Base-by-base conservation (phyloP, 2,888 invertebrate genomes). In the Neoascia interrupta region DNA sequence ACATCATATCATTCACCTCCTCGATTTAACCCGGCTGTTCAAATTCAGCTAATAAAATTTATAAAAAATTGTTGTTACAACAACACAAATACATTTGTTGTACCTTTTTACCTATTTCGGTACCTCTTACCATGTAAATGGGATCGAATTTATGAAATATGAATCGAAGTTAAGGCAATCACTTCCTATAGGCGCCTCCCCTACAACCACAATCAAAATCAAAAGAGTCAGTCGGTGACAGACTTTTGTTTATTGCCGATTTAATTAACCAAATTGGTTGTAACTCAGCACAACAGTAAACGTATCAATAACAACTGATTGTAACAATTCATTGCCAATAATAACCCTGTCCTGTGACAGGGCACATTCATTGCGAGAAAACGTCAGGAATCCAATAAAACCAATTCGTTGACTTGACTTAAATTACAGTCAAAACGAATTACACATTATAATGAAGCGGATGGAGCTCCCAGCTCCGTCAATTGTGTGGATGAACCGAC, bases 361-460 rank as follows among this genome's bases (percentile, higher is more conserved):
- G 61, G 73, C 54, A 54, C 66, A 73, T 79, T 73, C 61, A 73
- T 79, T 73, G 43, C 54, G 61, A 21, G 31, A 60, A n/a, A 66
- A 45, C 36, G 23, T 34, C 23, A 47, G 43, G 53, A n/a, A 41
- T 54, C 60, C 66, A 68, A 73, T 66, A 79, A 79, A 79, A 41
- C 36, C 66, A 68, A 73, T 60, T 73, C 60, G 76, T 79, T 72
- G 66, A 72, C 54, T 72, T 72, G 72, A 51, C 73, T 79, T 61
- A 60, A 61, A 79, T 79, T 79, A 73, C 61, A 79, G 73, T 79
- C 61, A 73, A 79, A 66, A 66, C 73, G 73, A 79, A 73, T 73
- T 73, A 73, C 79, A 79, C 45, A 61, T 66, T 53, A 43, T 72
- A 66, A 60, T 51, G 58, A 6, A 31, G 10, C 31, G 10, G 31